Evolutionary conservation across 2,888 invertebrate species (phyloP), one percentile per base, ranked within the genome.

Genomic region (Cistogaster globosa): DNA sequence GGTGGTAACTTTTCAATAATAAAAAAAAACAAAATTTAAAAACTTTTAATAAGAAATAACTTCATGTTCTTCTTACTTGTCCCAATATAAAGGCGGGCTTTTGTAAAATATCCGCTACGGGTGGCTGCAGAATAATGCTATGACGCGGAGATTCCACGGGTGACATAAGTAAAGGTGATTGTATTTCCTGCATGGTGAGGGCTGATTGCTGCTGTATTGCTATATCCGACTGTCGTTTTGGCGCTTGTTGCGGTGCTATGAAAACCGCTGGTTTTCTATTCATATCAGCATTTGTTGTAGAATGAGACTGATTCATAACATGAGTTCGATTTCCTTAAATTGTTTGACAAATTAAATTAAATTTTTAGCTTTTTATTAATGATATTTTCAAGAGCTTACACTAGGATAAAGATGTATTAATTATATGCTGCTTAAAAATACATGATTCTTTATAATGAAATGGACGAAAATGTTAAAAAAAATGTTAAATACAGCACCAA

Each of bases 111-210:
- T 91, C 90, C 1, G 91, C 89, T 55, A 90, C 88, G 0, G 94
- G 94, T 14, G 94, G 94, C 88, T 94, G 94, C 26, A 94, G 88
- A 83, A 94, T 94, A 55, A 94, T 94, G 89, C 94, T 94, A 42
- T 90, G 89, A 65, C 89, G 88, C 0, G 90, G 91, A 20, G 91
- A 91, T 69, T 90, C 91, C 45, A 89, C 84, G 9, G 89, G 89
- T 4, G 89, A 89, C 4, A 87, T 86, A 53, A 88, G 58, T 45
- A 32, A 76, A 58, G 82, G 71, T 20, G 83, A 74, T 48, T 75
- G 75, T 20, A 72, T 22, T 57, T n/a, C 69, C n/a, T 75, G 74
- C 36, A 51, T 65, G 22, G n/a, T 26, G 11, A 18, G 20, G 0
- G 11, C 18, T 58, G 82, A 48, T 67, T 32, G 67, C 42, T 83